Conservation (phyloP, 2,797 vertebrate genomes). For the Ceryle rudis region DNA sequence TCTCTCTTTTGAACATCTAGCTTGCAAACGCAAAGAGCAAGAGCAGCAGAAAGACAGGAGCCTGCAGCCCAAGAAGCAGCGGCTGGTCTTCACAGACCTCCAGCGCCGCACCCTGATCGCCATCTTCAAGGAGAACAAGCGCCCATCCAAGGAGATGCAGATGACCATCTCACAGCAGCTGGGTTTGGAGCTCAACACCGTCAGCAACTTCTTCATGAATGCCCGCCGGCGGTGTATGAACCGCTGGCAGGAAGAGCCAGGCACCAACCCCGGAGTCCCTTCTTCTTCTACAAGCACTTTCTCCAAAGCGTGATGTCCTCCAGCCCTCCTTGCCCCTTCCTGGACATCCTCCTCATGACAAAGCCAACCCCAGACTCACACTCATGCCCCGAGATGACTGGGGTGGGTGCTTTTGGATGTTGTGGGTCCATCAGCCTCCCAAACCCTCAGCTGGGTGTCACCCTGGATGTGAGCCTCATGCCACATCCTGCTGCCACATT, state of each 20-base stretch:
- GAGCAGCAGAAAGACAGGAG: conserved; percentile 97
- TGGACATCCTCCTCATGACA: conserved; percentile 70
- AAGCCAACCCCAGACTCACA: conserved; percentile 20
- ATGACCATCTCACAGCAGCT: conserved; percentile 98
- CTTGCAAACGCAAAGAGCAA: conserved; percentile 98
- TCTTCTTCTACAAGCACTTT: conserved; percentile 92
- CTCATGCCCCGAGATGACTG: fast-evolving
- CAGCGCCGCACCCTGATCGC: conserved; percentile 97
- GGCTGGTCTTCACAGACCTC: conserved; percentile 98
- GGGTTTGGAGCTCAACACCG: conserved; percentile 96
- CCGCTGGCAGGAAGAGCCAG: conserved; percentile 95
- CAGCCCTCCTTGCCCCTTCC: conserved; percentile 47
- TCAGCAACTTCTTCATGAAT: conserved; percentile 99
- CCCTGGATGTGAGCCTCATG: fast-evolving
- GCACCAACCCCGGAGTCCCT: conserved; percentile 86
- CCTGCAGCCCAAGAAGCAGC: conserved; percentile 95
- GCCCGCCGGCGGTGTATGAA: conserved; percentile 95
- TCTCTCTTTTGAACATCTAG: conserved; percentile 74
- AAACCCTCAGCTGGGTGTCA: background rate
- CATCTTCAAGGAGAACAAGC: conserved; percentile 99
- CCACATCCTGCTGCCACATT: background rate
- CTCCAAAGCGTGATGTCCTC: conserved; percentile 91
- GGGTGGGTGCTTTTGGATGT: conserved; percentile 6
- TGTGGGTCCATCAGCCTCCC: background rate
- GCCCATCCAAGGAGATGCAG: conserved; percentile 98